Conservation (phyloP, 1,140 invertebrate species). For the Andricus grossulariae region DNA sequence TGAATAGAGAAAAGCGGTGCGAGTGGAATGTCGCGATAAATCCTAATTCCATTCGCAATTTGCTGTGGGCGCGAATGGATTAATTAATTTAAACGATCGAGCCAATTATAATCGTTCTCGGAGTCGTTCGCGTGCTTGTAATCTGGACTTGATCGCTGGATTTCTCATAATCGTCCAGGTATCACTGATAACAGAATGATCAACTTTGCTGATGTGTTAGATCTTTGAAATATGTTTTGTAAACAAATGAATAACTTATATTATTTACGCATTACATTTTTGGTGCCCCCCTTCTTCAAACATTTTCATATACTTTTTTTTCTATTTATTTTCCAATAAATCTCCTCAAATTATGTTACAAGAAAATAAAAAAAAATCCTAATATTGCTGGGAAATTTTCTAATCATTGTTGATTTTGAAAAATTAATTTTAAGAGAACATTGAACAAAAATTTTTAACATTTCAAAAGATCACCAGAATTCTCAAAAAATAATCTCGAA, state of each 20-base stretch:
- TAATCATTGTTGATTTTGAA: too few species aligned
- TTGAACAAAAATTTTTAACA: too few species aligned
- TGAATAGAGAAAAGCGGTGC: conserved; percentile 4
- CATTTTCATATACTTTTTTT: too few species aligned
- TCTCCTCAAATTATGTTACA: too few species aligned
- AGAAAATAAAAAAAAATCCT: too few species aligned
- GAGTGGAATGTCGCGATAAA: conserved; percentile 48
- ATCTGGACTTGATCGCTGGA: not conserved
- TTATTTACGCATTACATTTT: not conserved
- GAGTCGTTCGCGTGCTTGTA: conserved; percentile 5
- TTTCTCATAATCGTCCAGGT: conserved; percentile 3
- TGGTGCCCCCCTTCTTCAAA: too few species aligned
- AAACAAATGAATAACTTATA: not conserved
- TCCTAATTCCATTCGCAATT: conserved; percentile 28
- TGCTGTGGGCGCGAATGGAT: conserved; percentile 36
- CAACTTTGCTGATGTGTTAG: not conserved
- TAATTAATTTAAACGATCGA: conserved; percentile 12
- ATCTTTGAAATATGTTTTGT: too few species aligned
- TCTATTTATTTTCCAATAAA: too few species aligned
- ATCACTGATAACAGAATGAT: not conserved
- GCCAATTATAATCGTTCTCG: conserved; percentile 7
- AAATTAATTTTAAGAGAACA: too few species aligned
- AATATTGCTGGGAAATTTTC: too few species aligned
- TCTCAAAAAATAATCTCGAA: too few species aligned
- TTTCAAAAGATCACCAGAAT: too few species aligned